phyloP scores from a whole-genome alignment of 2,113 vertebrate genomes.

The Myrmecobius fasciatus region DNA sequence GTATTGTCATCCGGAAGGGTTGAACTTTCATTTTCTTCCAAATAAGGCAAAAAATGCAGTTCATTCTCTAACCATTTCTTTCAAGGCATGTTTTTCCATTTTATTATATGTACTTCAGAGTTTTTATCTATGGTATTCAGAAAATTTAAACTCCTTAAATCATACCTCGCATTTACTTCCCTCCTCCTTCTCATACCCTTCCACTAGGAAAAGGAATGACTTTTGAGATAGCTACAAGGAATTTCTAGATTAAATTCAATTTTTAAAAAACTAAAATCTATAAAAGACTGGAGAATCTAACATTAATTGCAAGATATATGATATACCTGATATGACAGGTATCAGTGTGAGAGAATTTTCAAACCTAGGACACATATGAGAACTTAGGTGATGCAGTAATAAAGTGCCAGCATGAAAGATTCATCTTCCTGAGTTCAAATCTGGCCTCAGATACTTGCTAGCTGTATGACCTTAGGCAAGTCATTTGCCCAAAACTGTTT shows the following conservation, averaged over 20 bases:
- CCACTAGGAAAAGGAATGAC: slow-evolving; percentile 4
- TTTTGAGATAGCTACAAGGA: slow-evolving; percentile 47
- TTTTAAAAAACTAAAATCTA: slow-evolving; percentile 17
- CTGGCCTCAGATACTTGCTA: not conserved
- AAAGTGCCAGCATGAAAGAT: not conserved
- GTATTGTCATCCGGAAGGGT: not conserved
- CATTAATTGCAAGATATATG: slow-evolving; percentile 29
- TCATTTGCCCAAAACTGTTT: not conserved
- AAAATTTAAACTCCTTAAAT: not conserved
- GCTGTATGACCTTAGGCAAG: not conserved
- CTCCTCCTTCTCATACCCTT: not conserved
- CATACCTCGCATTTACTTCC: not conserved
- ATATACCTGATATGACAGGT: not conserved
- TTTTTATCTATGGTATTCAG: not conserved
- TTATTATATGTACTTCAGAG: not conserved
- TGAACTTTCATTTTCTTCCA: not conserved
- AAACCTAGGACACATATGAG: not conserved
- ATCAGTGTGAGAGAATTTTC: slow-evolving; percentile 26
- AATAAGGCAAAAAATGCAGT: not conserved
- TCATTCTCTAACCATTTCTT: not conserved
- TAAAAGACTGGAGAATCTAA: slow-evolving; percentile 6
- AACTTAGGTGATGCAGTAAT: not conserved
- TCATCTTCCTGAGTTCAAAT: not conserved
- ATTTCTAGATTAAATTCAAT: slow-evolving; percentile 60
- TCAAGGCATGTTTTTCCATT: not conserved